Evolutionary conservation across 1,140 invertebrate species (phyloP).

Genomic region (Ptiloglossa arizonensis): DNA sequence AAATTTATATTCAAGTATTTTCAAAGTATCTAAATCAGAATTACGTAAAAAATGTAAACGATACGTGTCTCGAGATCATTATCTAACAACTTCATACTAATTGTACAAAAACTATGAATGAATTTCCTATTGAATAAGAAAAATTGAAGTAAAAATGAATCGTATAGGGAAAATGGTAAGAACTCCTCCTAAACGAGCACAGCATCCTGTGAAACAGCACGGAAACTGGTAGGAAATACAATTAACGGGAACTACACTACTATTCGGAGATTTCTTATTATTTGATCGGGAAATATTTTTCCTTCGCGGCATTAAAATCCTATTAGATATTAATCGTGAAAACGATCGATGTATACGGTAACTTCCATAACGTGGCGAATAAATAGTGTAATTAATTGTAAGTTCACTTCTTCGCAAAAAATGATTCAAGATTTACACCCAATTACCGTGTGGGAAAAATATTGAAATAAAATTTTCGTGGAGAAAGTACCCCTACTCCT

Average conservation of each 20-base stretch:
- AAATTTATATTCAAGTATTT: too few relatives aligned
- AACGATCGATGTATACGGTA: too few relatives aligned
- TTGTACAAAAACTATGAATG: neutral
- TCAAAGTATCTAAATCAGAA: too few relatives aligned
- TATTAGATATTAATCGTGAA: too few relatives aligned
- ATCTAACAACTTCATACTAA: neutral
- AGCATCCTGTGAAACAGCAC: neutral
- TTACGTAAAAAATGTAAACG: neutral
- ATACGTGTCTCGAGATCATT: neutral
- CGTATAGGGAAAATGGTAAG: neutral
- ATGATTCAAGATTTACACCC: too few relatives aligned
- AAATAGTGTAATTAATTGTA: too few relatives aligned
- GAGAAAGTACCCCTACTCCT: too few relatives aligned
- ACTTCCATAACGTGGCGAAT: too few relatives aligned
- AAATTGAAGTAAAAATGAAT: too few relatives aligned
- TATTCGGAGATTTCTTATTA: constrained; percentile 32
- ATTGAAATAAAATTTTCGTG: too few relatives aligned
- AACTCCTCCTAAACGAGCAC: neutral
- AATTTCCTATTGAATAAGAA: neutral
- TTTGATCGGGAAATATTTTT: neutral
- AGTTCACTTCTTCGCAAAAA: too few relatives aligned
- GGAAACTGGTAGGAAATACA: constrained; percentile 31
- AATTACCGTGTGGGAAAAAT: too few relatives aligned
- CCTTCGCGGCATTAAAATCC: neutral
- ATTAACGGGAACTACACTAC: constrained; percentile 27